Evolutionary conservation across 1,140 invertebrate species (phyloP), one percentile per base, ranked within the genome.

Genomic region (Brachionus asplanchnoidis): DNA sequence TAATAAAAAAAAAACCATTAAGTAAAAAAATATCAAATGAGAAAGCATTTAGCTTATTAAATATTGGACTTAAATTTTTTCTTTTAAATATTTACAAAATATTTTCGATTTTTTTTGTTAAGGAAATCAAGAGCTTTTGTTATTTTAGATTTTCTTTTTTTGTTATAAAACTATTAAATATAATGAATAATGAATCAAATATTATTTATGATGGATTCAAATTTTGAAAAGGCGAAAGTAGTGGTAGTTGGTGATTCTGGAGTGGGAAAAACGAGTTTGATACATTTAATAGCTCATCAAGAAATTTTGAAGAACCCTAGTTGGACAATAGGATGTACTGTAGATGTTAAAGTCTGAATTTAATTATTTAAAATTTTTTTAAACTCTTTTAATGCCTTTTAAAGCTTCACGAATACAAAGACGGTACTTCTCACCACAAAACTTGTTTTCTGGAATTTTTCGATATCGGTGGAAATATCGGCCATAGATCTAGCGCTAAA

Each of bases 371-470:
- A 85, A 84, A 2, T 50, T 82, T 20, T 17, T 8, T 32, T 14
- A 68, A 68, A 32, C 17, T n/a, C 42, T 50, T 75, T 65, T 83
- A 70, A 83, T 70, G 84, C 40, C 86, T 26, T 68, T 68, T 7
- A 36, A 36, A 91, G 92, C 91, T 98, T 26, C 96, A 98, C 88
- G 95, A 96, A 89, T 98, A 94, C 87, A 96, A 95, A 89, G 95
- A 97, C 91, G 96, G 12, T n/a, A 97, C 95, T 0, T 93, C 94
- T 12, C 86, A 88, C 42, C 95, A 98, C 88, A 94, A 94, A 86
- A 94, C 94, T 28, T 98, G 94, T 90, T 97, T 97, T 90, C 92
- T 98, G 53, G 97, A 98, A 91, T 91, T 98, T 26, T 98, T 96
- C 94, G 97, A 99, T 89, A 92, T 98, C 85, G 97, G 97, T 17